A percentile compares a stretch with the other conserved stretches of the same genome.
These are phyloP conservation scores for Charanyca ferruginea DNA, from an alignment of 2,888 invertebrate species.

Conservation along the genomic window DNA sequence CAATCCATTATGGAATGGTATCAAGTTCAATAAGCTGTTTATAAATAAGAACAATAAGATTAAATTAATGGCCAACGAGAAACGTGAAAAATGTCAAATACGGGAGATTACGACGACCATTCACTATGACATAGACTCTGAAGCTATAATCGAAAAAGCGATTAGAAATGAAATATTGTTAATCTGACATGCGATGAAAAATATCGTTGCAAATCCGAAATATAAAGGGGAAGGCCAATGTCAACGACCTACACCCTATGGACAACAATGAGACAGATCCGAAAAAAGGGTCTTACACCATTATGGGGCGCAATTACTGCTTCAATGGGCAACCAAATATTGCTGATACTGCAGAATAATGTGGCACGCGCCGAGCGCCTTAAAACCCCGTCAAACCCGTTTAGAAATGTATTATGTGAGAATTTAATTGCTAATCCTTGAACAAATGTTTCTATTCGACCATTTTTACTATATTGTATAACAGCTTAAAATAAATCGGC, in stretches of 20 bases:
- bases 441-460: conserved; percentile 42
- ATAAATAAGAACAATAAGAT: conserved; percentile 50
- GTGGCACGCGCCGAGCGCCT: conserved; percentile 71
- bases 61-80: conserved; percentile 50
- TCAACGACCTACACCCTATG: conserved; percentile 89
- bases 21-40: conserved; percentile 15
- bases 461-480: conserved; percentile 38
- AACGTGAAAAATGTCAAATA: conserved; percentile 68
- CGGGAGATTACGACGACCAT: conserved; percentile 74
- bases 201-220: conserved; percentile 84
- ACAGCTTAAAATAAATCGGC: conserved; percentile 38
- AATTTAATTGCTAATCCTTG: conserved; percentile 52
- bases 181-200: conserved; percentile 85
- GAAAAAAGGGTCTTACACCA: conserved; percentile 86
- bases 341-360: conserved; percentile 76
- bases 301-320: conserved; percentile 85
- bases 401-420: conserved; percentile 56
- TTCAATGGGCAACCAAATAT: conserved; percentile 81
- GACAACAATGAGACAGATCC: conserved; percentile 84
- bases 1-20: conserved; percentile 14
- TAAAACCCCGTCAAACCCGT: conserved; percentile 70
- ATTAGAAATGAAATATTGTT: conserved; percentile 85
- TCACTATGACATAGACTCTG: conserved; percentile 42
- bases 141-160: conserved; percentile 72
- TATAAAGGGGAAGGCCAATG: conserved; percentile 86